phyloP scores from a whole-genome alignment of 2,888 invertebrate genomes.

The Leucoma salicis region DNA sequence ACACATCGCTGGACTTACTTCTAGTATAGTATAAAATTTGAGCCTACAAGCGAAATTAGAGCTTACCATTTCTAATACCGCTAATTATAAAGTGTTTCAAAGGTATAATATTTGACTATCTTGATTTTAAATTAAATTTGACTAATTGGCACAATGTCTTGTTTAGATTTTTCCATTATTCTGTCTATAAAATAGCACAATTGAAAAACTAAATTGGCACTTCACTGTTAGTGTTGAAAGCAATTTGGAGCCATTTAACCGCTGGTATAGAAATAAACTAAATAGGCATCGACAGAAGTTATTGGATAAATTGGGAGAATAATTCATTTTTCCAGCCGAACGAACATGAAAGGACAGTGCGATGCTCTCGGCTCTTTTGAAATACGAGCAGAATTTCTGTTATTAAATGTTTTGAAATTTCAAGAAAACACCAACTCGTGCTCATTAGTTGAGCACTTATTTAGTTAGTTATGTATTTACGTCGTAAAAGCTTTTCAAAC shows the following conservation, averaged over 20 bases:
- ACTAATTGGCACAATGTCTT: too few relatives aligned
- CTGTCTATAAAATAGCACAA: too few relatives aligned
- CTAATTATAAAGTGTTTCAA: too few relatives aligned
- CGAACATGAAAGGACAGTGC: constrained; percentile 55
- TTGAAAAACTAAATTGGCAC: not conserved
- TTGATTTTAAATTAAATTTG: too few relatives aligned
- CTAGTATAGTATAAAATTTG: too few relatives aligned
- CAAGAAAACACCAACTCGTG: not conserved
- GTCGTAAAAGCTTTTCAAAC: too few relatives aligned
- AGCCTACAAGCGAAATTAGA: too few relatives aligned
- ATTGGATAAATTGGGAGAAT: constrained; percentile 69
- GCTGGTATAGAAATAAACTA: constrained; percentile 46
- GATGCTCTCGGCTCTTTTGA: constrained; percentile 28
- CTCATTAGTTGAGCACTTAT: not conserved
- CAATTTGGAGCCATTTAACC: constrained; percentile 28
- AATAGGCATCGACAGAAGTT: constrained; percentile 41
- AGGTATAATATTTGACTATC: too few relatives aligned
- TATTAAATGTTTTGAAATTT: constrained; percentile 25
- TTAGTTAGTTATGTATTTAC: too few relatives aligned
- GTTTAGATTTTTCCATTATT: too few relatives aligned
- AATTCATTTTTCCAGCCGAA: constrained; percentile 71
- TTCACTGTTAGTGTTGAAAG: constrained; percentile 17
- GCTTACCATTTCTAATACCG: too few relatives aligned
- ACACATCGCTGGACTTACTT: too few relatives aligned
- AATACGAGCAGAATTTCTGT: constrained; percentile 24